Percentiles rank a stretch among this genome's conserved stretches.
Evolutionary conservation across 2,888 invertebrate species (phyloP).

Genomic region (Heliconius ismenius): DNA sequence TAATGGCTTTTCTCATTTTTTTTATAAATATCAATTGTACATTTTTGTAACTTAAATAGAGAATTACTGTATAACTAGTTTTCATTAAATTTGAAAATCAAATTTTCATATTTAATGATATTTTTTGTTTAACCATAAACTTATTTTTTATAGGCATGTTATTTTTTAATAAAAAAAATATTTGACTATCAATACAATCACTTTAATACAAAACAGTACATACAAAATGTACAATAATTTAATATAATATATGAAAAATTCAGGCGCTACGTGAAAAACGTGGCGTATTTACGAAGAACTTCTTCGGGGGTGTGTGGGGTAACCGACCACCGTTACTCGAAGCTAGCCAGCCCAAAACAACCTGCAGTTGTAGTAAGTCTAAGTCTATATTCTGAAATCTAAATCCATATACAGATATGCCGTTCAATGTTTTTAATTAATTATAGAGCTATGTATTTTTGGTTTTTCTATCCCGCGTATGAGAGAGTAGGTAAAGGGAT

Average conservation of each 20-base stretch:
- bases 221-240: neutral
- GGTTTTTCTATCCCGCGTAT: neutral
- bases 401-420: neutral
- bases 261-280: constrained; percentile 60
- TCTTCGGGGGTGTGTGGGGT: constrained; percentile 84
- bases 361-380: constrained; percentile 86
- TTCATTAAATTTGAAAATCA: too few relatives aligned
- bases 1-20: neutral
- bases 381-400: constrained; percentile 55
- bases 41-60: too few relatives aligned
- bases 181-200: too few relatives aligned
- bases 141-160: too few relatives aligned
- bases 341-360: constrained; percentile 71
- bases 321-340: constrained; percentile 84
- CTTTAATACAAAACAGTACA: neutral
- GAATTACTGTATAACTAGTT: neutral
- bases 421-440: neutral
- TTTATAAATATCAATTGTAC: neutral
- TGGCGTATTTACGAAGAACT: constrained; percentile 74
- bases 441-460: too few relatives aligned
- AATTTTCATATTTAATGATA: too few relatives aligned
- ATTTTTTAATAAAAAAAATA: too few relatives aligned
- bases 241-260: constrained; percentile 24
- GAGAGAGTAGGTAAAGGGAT: neutral
- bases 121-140: too few relatives aligned